Percentiles rank a stretch among this genome's conserved stretches.
These are phyloP conservation scores for Leptogaster cylindrica DNA, from an alignment of 2,888 invertebrate genomes.

Conservation along the genomic window DNA sequence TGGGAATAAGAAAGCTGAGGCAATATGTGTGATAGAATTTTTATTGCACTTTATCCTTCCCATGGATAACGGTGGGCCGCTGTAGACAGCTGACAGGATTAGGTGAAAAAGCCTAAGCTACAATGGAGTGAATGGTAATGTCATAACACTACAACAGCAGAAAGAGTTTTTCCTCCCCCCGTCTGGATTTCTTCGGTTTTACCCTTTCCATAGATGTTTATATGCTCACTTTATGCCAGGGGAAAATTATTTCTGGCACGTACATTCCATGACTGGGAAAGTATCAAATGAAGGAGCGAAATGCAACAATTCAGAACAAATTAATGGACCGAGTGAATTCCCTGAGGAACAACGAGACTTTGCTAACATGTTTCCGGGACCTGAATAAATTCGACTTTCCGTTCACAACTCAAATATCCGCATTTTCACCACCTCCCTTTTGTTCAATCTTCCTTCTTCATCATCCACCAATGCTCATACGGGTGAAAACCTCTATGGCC, in stretches of 20 bases:
- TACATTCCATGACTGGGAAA: not conserved
- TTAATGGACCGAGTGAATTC: constrained; percentile 27
- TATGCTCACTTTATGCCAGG: not conserved
- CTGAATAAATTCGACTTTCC: constrained; percentile 2
- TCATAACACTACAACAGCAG: constrained; percentile 9
- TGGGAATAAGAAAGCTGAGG: constrained; percentile 21
- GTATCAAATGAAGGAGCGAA: constrained; percentile 8
- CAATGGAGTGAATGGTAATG: constrained; percentile 4
- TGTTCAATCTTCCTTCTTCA: not conserved
- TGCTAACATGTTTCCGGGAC: constrained; percentile 6
- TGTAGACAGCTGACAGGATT: not conserved
- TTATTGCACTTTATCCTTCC: constrained; percentile 26
- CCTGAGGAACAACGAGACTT: not conserved
- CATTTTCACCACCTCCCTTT: not conserved
- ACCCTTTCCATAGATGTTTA: constrained; percentile 12
- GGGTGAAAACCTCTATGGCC: too few species aligned
- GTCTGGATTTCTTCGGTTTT: not conserved
- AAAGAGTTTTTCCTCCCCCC: constrained; percentile 22
- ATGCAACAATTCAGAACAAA: constrained; percentile 36
- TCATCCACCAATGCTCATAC: too few species aligned
- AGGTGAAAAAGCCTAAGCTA: constrained; percentile 1
- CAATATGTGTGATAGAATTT: constrained; percentile 40
- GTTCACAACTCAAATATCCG: constrained; percentile 10
- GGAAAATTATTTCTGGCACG: constrained; percentile 23
- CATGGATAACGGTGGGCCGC: not conserved